Evolutionary conservation across 1,140 invertebrate genomes (phyloP).

Genomic region (Kradibia gibbosae): DNA sequence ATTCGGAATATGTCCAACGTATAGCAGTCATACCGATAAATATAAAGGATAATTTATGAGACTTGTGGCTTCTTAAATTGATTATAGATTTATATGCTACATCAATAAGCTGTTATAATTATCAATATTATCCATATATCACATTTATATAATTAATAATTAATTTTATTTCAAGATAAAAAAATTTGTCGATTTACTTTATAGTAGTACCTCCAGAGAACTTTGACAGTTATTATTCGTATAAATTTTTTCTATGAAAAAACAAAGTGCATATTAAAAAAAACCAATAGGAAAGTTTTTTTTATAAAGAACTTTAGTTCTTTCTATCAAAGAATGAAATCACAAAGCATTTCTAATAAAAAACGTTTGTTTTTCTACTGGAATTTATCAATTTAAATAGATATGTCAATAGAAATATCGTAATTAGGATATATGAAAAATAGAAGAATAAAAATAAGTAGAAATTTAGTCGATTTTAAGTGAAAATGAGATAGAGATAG

Average conservation of each 20-base stretch:
- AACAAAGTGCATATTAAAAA: too few species aligned
- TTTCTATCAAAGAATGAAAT: too few species aligned
- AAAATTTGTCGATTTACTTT: too few species aligned
- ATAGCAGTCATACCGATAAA: neutral
- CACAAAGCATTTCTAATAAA: too few species aligned
- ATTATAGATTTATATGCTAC: neutral
- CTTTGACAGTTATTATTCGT: neutral
- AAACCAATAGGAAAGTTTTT: too few species aligned
- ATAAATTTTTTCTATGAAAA: neutral
- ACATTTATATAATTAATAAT: neutral
- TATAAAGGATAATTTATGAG: neutral
- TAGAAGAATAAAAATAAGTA: neutral
- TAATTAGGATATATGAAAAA: conserved; percentile 25
- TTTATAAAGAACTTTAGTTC: too few species aligned
- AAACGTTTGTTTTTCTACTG: too few species aligned
- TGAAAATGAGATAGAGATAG: neutral
- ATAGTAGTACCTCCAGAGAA: too few species aligned
- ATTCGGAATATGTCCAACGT: neutral
- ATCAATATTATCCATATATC: neutral
- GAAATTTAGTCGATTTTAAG: too few species aligned
- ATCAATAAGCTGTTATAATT: neutral
- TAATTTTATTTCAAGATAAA: neutral
- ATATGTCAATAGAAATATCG: conserved; percentile 16
- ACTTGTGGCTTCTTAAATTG: neutral
- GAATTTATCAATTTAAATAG: neutral